These are phyloP conservation scores for Antitype chi DNA, from an alignment of 2,888 invertebrate genomes.

Conservation along the genomic window DNA sequence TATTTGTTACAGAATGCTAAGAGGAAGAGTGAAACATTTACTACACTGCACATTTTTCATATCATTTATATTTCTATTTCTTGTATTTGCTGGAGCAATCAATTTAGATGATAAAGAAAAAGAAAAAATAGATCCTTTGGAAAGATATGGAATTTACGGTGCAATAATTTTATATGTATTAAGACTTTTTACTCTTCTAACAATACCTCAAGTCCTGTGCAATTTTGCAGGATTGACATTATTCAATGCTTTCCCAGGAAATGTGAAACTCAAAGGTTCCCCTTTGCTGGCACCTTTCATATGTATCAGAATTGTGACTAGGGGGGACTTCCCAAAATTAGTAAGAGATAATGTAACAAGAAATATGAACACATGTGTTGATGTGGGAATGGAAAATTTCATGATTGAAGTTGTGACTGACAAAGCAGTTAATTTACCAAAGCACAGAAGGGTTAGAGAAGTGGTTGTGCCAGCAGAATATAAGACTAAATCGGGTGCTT, in stretches of 20 bases:
- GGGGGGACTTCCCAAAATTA: conserved; percentile 98
- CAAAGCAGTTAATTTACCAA: conserved; percentile 94
- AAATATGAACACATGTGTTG: conserved; percentile 96
- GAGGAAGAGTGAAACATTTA: conserved; percentile 94
- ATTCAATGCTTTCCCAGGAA: conserved; percentile 98
- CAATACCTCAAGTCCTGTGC: conserved; percentile 97
- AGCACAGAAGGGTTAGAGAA: conserved; percentile 95
- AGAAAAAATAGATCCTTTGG: conserved; percentile 94
- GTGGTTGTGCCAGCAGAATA: conserved; percentile 97
- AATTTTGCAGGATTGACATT: conserved; percentile 96
- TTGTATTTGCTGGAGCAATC: conserved; percentile 92
- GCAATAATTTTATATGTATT: conserved; percentile 94
- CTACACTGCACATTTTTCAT: conserved; percentile 95
- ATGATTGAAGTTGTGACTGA: conserved; percentile 99
- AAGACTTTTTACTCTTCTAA: conserved; percentile 95
- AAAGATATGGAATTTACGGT: conserved; percentile 94
- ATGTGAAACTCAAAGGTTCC: conserved; percentile 96
- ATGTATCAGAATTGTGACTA: conserved; percentile 97
- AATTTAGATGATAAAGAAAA: conserved; percentile 90
- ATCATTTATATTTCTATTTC: conserved; percentile 94
- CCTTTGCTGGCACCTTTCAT: conserved; percentile 98
- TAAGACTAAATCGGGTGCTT: conserved; percentile 96
- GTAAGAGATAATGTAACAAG: conserved; percentile 96
- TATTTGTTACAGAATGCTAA: conserved; percentile 88
- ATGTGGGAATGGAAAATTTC: conserved; percentile 98